Evolutionary conservation across 2,113 vertebrate species (phyloP).

Genomic region (Marmota flaviventris): DNA sequence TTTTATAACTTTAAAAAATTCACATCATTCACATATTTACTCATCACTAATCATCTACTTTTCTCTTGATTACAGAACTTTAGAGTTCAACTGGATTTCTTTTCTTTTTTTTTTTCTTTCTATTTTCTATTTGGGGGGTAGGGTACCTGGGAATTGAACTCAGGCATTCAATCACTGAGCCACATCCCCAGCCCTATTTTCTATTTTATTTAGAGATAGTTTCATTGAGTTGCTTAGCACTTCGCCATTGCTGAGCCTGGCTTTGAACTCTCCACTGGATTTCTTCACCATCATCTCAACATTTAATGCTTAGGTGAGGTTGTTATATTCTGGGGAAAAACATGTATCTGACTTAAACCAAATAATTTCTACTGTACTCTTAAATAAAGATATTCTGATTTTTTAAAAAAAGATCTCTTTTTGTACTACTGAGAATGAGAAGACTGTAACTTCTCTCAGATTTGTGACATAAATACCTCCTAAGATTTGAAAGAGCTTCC

Average conservation of each 20-base stretch:
- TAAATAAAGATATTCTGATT: background rate
- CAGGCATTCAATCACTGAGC: too few species aligned
- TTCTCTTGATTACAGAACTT: background rate
- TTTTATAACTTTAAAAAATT: background rate
- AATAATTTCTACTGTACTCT: background rate
- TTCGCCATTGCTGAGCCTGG: too few species aligned
- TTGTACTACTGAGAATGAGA: background rate
- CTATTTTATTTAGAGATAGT: too few species aligned
- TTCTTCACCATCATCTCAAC: background rate
- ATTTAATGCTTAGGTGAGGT: background rate
- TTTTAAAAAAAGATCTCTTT: background rate
- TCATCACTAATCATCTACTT: background rate
- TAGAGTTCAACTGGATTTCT: background rate
- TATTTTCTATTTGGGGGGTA: too few species aligned
- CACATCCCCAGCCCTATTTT: too few species aligned
- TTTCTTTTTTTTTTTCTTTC: too few species aligned
- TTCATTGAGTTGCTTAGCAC: too few species aligned
- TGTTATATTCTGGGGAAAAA: background rate
- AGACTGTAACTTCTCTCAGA: background rate
- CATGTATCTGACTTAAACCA: background rate
- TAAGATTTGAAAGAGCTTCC: background rate
- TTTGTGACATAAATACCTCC: background rate
- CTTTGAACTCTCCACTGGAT: background rate
- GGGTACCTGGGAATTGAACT: too few species aligned
- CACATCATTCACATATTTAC: background rate